These are phyloP conservation scores for Ochropleura plecta DNA, from an alignment of 2,888 invertebrate genomes.

Conservation along the genomic window DNA sequence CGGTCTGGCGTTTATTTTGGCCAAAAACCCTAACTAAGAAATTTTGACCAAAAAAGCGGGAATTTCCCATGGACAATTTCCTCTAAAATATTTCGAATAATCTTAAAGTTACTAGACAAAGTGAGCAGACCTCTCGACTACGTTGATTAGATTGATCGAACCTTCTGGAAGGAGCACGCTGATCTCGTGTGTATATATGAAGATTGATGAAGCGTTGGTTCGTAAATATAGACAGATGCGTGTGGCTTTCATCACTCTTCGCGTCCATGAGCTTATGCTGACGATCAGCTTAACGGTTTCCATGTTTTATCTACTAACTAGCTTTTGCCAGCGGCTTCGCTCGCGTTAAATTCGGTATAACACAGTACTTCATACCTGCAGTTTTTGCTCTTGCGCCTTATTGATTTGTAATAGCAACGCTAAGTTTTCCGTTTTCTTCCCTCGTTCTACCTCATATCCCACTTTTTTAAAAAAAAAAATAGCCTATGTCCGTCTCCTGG, in stretches of 20 bases:
- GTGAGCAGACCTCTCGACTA: constrained; percentile 9
- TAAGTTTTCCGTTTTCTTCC: no score
- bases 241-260: background rate
- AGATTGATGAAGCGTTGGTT: constrained; percentile 51
- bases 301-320: background rate
- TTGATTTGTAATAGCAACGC: no score
- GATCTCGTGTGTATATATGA: constrained; percentile 35
- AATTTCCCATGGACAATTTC: background rate
- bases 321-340: no score
- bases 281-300: background rate
- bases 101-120: constrained; percentile 10
- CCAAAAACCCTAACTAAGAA: background rate
- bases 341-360: no score
- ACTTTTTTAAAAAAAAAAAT: no score
- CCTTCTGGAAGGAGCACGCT: constrained; percentile 34
- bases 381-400: no score
- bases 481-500: no score
- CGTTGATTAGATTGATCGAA: constrained; percentile 52
- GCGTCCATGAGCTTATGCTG: background rate
- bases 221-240: background rate
- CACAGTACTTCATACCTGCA: no score
- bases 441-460: no score
- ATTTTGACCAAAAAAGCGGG: background rate
- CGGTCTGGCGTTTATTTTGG: background rate
- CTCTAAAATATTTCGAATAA: background rate